Evolutionary conservation across 1,140 invertebrate genomes (phyloP), one percentile per base, ranked within the genome.

Genomic region (Mesaphorura yosii): DNA sequence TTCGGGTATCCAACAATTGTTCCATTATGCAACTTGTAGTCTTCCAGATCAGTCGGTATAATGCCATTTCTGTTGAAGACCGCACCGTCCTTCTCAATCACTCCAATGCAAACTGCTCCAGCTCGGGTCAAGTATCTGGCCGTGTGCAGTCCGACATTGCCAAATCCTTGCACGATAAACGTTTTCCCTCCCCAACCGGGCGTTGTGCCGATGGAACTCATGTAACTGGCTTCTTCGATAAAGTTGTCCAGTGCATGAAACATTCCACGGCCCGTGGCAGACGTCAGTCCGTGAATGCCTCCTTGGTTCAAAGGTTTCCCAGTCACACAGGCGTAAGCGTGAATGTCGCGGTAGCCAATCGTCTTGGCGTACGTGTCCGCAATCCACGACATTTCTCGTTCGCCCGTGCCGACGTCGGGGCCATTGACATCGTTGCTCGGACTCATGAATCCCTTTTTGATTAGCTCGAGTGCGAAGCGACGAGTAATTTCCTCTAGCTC

Each of bases 341-440:
- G 97, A 65, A 98, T 93, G 69, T 99, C 93, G 66, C 83, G 76
- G 70, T 83, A 79, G 29, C 84, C 93, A 66, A 96, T 81, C 34
- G 95, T 98, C 71, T 95, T 93, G 34, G 89, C 83, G 69, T 96
- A 98, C 0, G 94, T 98, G 67, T 98, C 94, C 5, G 93, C 92
- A 68, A 98, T 96, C 93, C 93, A 98, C 34, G 88, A 90, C 95
- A 98, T 98, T 73, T 98, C 94, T 40, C 93, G 78, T 72, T 97
- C 94, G 34, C 92, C 90, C 12, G 94, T 98, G 37, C 94, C 94
- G 76, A 80, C 78, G 49, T 68, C 67, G 1, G 51, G 51, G 28
- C 94, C 94, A 38, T 92, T 92, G 7, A 98, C 93, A 75, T 98
- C 93, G 46, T 95, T 82, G 57, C 90, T 92, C 58, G 92, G 92